Evolutionary conservation across 2,797 vertebrate species (phyloP).

Genomic region (Tamandua tetradactyla): DNA sequence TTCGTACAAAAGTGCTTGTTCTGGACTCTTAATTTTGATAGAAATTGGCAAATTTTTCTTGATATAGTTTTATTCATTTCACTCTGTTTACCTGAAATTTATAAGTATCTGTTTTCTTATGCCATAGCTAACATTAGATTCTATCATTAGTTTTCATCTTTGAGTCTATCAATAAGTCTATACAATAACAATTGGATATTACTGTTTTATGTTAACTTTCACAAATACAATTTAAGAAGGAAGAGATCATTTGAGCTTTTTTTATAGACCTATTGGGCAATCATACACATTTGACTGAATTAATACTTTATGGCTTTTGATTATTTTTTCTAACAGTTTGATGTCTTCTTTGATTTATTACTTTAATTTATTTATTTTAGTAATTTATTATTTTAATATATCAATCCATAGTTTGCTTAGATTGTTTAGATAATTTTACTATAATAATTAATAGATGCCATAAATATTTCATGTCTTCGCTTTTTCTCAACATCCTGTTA

Average conservation of each 20-base stretch:
- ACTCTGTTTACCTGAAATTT: background rate
- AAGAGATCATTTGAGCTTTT: background rate
- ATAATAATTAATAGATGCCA: background rate
- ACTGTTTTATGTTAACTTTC: background rate
- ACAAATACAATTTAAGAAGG: background rate
- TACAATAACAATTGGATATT: background rate
- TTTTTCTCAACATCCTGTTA: background rate
- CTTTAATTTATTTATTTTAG: background rate
- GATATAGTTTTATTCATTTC: background rate
- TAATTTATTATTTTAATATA: background rate
- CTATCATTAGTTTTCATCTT: background rate
- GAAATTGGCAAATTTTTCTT: background rate
- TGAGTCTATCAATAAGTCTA: background rate
- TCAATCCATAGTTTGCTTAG: background rate
- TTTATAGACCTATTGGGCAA: background rate
- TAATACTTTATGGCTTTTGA: background rate
- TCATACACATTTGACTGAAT: background rate
- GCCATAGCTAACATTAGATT: background rate
- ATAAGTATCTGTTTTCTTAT: background rate
- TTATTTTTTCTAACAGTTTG: background rate
- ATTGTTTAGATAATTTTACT: background rate
- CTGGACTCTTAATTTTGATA: background rate
- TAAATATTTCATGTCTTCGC: background rate
- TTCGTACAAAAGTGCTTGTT: background rate
- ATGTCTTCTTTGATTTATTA: background rate